phyloP scores from a whole-genome alignment of 2,797 vertebrate species.

The Rhincodon typus region DNA sequence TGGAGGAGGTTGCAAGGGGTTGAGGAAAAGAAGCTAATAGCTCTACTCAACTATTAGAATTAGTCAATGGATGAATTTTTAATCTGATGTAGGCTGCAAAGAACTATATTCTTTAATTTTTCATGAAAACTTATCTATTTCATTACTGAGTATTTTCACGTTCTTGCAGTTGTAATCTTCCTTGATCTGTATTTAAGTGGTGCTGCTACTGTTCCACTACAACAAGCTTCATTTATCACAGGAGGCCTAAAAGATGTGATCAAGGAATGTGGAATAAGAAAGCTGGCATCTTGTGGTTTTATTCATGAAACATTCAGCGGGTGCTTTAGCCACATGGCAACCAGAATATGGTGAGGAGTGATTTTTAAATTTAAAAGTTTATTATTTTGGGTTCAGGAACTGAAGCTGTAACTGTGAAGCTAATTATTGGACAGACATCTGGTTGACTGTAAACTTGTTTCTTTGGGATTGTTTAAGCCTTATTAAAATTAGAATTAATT shows the following conservation, averaged over 20 bases:
- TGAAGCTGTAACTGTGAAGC: not conserved
- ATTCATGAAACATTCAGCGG: not conserved
- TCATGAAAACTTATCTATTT: slow-evolving; percentile 1
- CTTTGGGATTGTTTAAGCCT: not conserved
- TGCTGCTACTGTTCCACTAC: not conserved
- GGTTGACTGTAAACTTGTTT: not conserved
- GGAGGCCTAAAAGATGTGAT: not conserved
- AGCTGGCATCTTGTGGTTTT: not conserved
- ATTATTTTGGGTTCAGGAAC: not conserved
- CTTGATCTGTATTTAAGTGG: not conserved
- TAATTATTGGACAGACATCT: not conserved
- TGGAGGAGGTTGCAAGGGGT: not conserved
- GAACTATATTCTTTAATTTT: not conserved
- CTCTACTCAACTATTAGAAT: not conserved
- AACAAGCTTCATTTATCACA: not conserved
- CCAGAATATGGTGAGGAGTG: not conserved
- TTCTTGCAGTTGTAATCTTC: not conserved
- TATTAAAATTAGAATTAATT: slow-evolving; percentile 24
- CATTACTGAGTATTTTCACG: not conserved
- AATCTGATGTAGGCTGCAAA: not conserved
- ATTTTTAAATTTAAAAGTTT: not conserved
- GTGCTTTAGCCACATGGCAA: not conserved
- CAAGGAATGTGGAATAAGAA: not conserved
- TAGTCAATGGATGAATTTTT: not conserved
- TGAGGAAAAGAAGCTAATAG: not conserved